phyloP scores from a whole-genome alignment of 2,888 invertebrate genomes.

The Torymus tubicola region DNA sequence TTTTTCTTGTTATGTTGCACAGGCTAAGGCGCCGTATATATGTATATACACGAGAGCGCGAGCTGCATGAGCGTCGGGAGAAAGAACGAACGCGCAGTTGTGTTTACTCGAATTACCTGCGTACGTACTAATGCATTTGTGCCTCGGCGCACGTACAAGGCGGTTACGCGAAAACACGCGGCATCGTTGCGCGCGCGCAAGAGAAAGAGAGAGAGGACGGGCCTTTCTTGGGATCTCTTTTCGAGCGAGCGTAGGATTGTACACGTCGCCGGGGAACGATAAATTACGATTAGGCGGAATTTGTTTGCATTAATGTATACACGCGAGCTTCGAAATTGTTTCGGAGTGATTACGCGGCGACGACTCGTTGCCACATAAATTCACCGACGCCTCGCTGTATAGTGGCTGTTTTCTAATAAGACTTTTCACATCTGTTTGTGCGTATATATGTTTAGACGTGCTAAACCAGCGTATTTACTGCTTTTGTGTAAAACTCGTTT shows the following conservation, averaged over 20 bases:
- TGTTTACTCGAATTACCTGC: slow-evolving; percentile 47
- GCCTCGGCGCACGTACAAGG: not conserved
- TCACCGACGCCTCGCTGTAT: not conserved
- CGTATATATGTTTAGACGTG: too few relatives aligned
- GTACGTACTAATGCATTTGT: slow-evolving; percentile 39
- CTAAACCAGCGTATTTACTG: too few relatives aligned
- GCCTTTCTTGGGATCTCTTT: slow-evolving; percentile 6
- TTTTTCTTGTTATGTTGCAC: not conserved
- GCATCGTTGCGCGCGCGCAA: slow-evolving; percentile 6
- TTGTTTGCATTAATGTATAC: slow-evolving; percentile 33
- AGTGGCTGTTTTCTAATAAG: not conserved
- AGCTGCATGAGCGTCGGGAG: not conserved
- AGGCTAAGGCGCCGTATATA: not conserved
- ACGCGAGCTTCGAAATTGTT: slow-evolving; percentile 32
- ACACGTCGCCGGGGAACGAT: slow-evolving; percentile 38
- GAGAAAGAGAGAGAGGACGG: not conserved
- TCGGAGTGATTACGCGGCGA: slow-evolving; percentile 16
- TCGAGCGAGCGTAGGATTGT: slow-evolving; percentile 7
- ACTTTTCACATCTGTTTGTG: not conserved
- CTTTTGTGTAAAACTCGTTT: not conserved
- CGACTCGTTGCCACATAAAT: slow-evolving; percentile 21
- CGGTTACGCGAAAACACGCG: slow-evolving; percentile 44
- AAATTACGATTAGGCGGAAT: slow-evolving; percentile 47
- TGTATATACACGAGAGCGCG: not conserved
- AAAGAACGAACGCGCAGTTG: slow-evolving; percentile 27